phyloP scores from a whole-genome alignment of 2,888 invertebrate species.

The Hermaeophaga mercurialis region DNA sequence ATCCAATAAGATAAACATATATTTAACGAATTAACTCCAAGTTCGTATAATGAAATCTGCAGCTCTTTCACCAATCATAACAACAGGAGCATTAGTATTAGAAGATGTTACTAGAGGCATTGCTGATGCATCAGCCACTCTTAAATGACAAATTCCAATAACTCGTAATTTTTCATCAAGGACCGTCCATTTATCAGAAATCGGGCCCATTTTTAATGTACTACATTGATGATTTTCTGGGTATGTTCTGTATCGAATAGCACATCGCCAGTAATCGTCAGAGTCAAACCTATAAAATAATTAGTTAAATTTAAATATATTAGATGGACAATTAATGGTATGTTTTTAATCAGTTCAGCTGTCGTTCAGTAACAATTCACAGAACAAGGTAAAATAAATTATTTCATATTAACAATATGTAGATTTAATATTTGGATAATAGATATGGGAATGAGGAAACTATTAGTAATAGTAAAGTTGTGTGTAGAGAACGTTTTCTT shows the following conservation, averaged over 20 bases:
- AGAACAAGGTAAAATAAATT: no score
- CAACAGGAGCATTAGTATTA: conserved; percentile 36
- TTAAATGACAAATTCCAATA: conserved; percentile 35
- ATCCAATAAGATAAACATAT: no score
- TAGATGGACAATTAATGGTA: no score
- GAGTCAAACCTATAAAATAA: conserved; percentile 52
- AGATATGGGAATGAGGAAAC: no score
- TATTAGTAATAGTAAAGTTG: no score
- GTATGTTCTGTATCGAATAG: conserved; percentile 67
- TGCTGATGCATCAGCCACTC: conserved; percentile 38
- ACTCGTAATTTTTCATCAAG: conserved; percentile 35
- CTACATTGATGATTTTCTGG: conserved; percentile 80
- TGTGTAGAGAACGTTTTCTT: no score
- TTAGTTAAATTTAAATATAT: no score
- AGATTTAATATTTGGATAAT: no score
- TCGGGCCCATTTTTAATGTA: conserved; percentile 77
- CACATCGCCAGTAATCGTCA: conserved; percentile 73
- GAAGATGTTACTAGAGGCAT: conserved; percentile 34
- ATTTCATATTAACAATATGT: no score
- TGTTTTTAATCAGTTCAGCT: no score
- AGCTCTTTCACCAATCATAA: conserved; percentile 40
- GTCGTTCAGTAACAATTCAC: no score
- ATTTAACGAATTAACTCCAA: no score
- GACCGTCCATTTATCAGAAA: conserved; percentile 69
- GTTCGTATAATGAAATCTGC: conserved; percentile 36